phyloP scores from a whole-genome alignment of 2,797 vertebrate species.

The Sebastes ruberrimus region DNA sequence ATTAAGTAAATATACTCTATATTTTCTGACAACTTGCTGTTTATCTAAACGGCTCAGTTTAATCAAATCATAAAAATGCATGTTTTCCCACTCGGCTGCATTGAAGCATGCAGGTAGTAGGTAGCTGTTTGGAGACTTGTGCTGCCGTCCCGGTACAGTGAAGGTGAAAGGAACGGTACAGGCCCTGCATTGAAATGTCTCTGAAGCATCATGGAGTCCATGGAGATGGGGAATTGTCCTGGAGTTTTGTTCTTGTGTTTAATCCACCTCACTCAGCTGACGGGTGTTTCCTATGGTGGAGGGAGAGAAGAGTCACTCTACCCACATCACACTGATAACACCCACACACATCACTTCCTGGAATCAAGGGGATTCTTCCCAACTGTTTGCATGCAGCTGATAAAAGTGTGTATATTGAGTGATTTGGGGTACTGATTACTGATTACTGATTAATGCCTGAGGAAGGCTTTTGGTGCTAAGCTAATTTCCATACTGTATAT shows the following conservation, averaged over 20 bases:
- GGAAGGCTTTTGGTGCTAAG: not conserved
- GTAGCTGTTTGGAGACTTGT: not conserved
- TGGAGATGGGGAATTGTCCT: too few relatives aligned
- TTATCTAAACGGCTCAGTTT: too few relatives aligned
- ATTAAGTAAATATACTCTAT: too few relatives aligned
- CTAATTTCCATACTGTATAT: not conserved
- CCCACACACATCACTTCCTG: slow-evolving; percentile 14
- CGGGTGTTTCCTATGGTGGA: not conserved
- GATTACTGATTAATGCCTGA: not conserved
- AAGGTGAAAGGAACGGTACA: too few relatives aligned
- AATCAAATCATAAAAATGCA: too few relatives aligned
- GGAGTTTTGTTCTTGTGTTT: too few relatives aligned
- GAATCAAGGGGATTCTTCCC: slow-evolving; percentile 16
- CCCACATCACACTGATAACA: slow-evolving; percentile 40
- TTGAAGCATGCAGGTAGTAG: not conserved
- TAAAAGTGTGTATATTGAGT: not conserved
- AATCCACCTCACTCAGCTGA: too few relatives aligned
- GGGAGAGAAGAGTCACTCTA: not conserved
- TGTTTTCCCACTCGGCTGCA: not conserved
- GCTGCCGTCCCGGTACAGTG: not conserved
- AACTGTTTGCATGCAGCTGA: slow-evolving; percentile 43
- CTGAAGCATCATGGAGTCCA: not conserved
- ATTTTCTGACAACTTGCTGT: too few relatives aligned
- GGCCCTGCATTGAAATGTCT: too few relatives aligned
- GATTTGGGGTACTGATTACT: not conserved